phyloP scores from a whole-genome alignment of 1,140 invertebrate species.

The Lutraria rhynchaena region DNA sequence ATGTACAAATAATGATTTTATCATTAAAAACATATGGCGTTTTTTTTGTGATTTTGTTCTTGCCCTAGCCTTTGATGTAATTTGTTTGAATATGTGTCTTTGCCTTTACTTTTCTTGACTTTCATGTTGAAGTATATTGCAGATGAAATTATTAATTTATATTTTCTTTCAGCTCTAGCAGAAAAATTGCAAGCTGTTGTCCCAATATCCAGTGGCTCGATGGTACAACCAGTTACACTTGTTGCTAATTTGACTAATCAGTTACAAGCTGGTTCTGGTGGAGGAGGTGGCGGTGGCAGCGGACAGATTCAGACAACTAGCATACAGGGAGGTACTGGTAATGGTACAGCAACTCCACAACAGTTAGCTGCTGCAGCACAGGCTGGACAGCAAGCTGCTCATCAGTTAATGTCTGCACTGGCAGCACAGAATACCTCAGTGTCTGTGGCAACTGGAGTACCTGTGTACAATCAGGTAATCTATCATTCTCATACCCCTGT shows the following conservation, averaged over 20 bases:
- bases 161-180: slow-evolving; percentile 50
- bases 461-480: slow-evolving; percentile 30
- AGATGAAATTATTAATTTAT: not conserved
- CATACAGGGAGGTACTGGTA: slow-evolving; percentile 1
- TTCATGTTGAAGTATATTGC: too few relatives aligned
- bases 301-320: slow-evolving; percentile 58
- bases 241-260: slow-evolving; percentile 57
- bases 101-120: too few relatives aligned
- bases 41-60: too few relatives aligned
- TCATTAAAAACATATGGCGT: too few relatives aligned
- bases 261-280: slow-evolving; percentile 7
- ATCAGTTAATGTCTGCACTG: slow-evolving; percentile 57
- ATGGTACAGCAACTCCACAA: slow-evolving; percentile 62
- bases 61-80: too few relatives aligned
- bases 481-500: too few relatives aligned
- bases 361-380: slow-evolving; percentile 52
- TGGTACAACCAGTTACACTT: slow-evolving; percentile 45
- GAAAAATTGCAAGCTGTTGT: slow-evolving; percentile 66
- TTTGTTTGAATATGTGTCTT: too few relatives aligned
- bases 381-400: slow-evolving; percentile 58
- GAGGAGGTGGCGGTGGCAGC: slow-evolving; percentile 13
- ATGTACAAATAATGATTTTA: too few relatives aligned
- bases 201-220: slow-evolving; percentile 37
- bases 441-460: slow-evolving; percentile 10
- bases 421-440: slow-evolving; percentile 55